phyloP scores from a whole-genome alignment of 2,888 invertebrate species.

The Ramazzottius varieornatus region DNA sequence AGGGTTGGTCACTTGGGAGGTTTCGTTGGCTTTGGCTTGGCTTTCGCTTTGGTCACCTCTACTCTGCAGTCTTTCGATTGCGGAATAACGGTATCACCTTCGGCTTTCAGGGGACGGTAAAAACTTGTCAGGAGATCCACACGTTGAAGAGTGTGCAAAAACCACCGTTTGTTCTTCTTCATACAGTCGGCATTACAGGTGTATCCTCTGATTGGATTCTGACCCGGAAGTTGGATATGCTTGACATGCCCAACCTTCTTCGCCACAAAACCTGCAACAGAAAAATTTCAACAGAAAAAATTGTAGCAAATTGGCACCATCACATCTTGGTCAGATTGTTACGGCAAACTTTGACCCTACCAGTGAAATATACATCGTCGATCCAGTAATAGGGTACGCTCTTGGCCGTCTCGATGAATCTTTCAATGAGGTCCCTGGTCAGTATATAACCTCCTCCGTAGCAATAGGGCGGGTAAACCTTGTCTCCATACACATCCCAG shows the following conservation, averaged over 20 bases:
- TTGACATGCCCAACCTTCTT: not conserved
- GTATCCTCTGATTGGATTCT: not conserved
- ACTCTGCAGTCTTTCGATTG: too few species aligned
- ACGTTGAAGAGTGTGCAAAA: not conserved
- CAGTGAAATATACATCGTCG: too few species aligned
- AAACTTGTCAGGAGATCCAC: not conserved
- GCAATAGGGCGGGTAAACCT: not conserved
- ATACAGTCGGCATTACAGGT: not conserved
- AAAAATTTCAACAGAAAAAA: too few species aligned
- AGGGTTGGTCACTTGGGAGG: too few species aligned
- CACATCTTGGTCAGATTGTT: too few species aligned
- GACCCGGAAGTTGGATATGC: not conserved
- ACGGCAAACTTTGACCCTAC: too few species aligned
- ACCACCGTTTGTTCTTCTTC: not conserved
- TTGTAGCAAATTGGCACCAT: too few species aligned
- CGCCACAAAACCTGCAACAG: not conserved
- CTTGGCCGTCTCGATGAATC: not conserved
- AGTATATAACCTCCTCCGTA: constrained; percentile 1
- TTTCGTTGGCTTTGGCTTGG: too few species aligned
- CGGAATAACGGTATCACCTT: too few species aligned
- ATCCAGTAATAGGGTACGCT: not conserved
- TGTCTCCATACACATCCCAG: not conserved
- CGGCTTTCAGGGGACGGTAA: not conserved
- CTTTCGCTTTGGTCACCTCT: too few species aligned
- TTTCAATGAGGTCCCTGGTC: not conserved